Percentiles rank a stretch among this genome's conserved stretches.
These are phyloP conservation scores for Fistularia tabacaria DNA, from an alignment of 2,797 vertebrate genomes.

Conservation along the genomic window DNA sequence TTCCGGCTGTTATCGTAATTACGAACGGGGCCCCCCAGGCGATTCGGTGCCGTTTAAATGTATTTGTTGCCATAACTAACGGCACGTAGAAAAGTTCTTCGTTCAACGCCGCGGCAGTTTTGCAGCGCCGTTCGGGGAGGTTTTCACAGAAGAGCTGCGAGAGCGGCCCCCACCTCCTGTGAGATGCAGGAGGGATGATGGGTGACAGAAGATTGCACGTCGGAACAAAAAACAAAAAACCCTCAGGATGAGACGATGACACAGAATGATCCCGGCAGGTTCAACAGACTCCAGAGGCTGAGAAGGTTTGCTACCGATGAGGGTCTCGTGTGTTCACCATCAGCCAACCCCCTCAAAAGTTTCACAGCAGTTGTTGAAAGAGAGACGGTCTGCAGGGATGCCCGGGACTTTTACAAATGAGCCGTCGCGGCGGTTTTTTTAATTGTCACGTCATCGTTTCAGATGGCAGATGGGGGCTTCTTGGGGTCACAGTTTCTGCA, in stretches of 20 bases:
- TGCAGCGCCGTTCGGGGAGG: slow-evolving; percentile 1
- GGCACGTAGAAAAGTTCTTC: too few species aligned
- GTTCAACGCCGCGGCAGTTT: slow-evolving; percentile 4
- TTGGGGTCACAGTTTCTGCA: slow-evolving; percentile 23
- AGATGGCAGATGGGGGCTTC: slow-evolving; percentile 6
- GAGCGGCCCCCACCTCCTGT: slow-evolving; percentile 21
- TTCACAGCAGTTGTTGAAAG: slow-evolving; percentile 32
- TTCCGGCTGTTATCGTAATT: too few species aligned
- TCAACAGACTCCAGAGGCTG: slow-evolving; percentile 22
- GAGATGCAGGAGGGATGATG: slow-evolving; percentile 41
- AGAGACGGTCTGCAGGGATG: slow-evolving; percentile 16
- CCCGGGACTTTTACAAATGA: slow-evolving; percentile 31
- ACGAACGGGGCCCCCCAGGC: too few species aligned
- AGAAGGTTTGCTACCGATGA: slow-evolving; percentile 37
- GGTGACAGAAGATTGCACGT: slow-evolving; percentile 22
- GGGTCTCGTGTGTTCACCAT: slow-evolving; percentile 8
- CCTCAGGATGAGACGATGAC: slow-evolving; percentile 23
- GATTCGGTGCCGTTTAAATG: too few species aligned
- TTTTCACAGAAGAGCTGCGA: too few species aligned
- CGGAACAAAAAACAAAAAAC: slow-evolving; percentile 1
- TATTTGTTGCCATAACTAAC: too few species aligned
- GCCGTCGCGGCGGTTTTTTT: slow-evolving; percentile 12
- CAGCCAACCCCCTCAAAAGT: slow-evolving; percentile 9
- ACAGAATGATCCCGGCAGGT: not conserved
- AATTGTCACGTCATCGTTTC: slow-evolving; percentile 9